Evolutionary conservation across 2,797 vertebrate genomes (phyloP), one percentile per base, ranked within the genome.

Genomic region (Poecilia gillii): DNA sequence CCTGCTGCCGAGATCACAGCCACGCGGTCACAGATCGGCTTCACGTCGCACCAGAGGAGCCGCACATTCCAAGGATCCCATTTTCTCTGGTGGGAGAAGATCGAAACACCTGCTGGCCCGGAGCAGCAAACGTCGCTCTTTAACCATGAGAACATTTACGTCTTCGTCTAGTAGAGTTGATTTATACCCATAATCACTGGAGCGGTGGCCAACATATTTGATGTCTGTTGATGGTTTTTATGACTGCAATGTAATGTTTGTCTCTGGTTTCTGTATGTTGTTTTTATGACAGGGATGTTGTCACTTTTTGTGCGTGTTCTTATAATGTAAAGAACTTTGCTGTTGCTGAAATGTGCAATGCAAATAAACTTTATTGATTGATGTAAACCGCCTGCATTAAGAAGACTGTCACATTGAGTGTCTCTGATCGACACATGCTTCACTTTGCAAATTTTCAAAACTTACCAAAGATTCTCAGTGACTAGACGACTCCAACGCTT

Each of bases 11-110:
- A 91, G 87, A 92, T 94, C 92, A 90, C 85, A 92, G 93, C 71
- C 73, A 4, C 82, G 2, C 79, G 66, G 85, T 89, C 87, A 92
- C 83, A 77, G 90, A 94, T 91, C 83, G 46, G 82, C 87, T 89
- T 75, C 83, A 25, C 78, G 3, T 36, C 11, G 77, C 92, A 92
- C 93, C 93, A 74, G 28, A 90, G 91, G 93, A 0, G 55, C 77
- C 31, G 74, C 79, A 76, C 93, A 89, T 91, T 90, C 90, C 87
- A 74, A 62, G 59, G 80, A 84, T 87, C 82, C 77, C 43, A 36
- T 0, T 62, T 68, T 85, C 76, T 79, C 76, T 80, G 85, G 75
- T 83, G 82, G 82, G 86, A 89, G 89, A 81, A 75, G 76, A 78
- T 8, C 33, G 80, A 82, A 84, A 85, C 88, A 91, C 88, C 87